Conservation (phyloP, 2,888 invertebrate species). For the Drosophila dives region DNA sequence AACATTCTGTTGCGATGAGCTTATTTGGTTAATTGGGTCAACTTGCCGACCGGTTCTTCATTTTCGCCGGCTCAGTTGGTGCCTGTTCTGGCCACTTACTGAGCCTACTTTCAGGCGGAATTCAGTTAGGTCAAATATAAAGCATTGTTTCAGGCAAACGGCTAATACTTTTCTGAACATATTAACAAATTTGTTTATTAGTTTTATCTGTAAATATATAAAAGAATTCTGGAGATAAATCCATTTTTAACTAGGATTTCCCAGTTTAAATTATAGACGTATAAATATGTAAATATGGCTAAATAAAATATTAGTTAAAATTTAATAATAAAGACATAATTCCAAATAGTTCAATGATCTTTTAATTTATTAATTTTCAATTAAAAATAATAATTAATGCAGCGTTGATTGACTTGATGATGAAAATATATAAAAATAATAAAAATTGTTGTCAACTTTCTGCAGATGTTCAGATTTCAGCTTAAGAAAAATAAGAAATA, state of each 20-base stretch:
- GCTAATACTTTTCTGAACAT: not conserved
- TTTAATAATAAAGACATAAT: not conserved
- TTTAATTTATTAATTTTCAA: not conserved
- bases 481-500: not conserved
- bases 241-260: not conserved
- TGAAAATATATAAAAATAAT: not conserved
- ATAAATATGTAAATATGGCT: not conserved
- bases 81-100: not conserved
- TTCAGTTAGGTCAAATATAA: not conserved
- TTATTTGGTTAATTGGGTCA: conserved; percentile 46
- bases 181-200: not conserved
- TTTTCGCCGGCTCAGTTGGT: not conserved
- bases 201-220: not conserved
- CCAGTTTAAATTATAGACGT: not conserved
- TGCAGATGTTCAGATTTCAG: not conserved
- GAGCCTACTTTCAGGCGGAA: conserved; percentile 25
- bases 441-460: not conserved
- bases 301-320: not conserved
- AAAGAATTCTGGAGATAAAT: not conserved
- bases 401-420: not conserved
- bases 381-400: not conserved
- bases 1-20: conserved; percentile 34
- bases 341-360: not conserved
- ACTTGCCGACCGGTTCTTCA: conserved; percentile 44
- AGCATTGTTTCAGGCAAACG: conserved; percentile 22